A percentile compares a stretch with the other conserved stretches of the same genome.
Conservation (phyloP, 2,113 vertebrate species). For the Phalacrocorax aristotelis region DNA sequence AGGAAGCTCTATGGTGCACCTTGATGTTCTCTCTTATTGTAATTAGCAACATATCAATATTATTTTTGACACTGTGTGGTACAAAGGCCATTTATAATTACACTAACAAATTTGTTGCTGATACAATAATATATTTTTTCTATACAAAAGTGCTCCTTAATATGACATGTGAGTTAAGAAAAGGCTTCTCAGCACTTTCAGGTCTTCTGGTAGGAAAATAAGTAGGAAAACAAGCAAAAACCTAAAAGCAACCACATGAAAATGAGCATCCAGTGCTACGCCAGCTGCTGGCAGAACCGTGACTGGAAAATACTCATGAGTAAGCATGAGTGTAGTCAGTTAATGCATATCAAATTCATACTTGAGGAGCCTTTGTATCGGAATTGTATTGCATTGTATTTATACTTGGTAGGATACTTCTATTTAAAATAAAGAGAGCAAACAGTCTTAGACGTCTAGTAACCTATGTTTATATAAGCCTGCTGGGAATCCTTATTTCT, state of each 20-base stretch:
- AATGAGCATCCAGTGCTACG: slow-evolving; percentile 5
- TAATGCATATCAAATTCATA: not conserved
- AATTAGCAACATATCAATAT: slow-evolving; percentile 66
- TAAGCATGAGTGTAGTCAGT: not conserved
- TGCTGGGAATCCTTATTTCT: slow-evolving; percentile 58
- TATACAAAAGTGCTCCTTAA: slow-evolving; percentile 64
- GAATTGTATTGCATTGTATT: slow-evolving; percentile 51
- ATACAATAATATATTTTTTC: slow-evolving; percentile 43
- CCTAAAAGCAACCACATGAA: not conserved
- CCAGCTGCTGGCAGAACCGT: not conserved
- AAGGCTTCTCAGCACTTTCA: slow-evolving; percentile 39
- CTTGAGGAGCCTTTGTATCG: slow-evolving; percentile 55
- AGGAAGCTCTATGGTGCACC: slow-evolving; percentile 41
- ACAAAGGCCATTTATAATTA: slow-evolving; percentile 51
- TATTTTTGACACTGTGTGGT: slow-evolving; percentile 64
- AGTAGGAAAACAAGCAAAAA: slow-evolving; percentile 29
- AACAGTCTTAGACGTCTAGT: slow-evolving; percentile 32
- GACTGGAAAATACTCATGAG: not conserved
- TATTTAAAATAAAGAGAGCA: not conserved
- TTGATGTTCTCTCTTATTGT: slow-evolving; percentile 64
- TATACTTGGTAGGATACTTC: slow-evolving; percentile 24
- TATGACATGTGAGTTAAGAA: slow-evolving; percentile 3
- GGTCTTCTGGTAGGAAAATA: slow-evolving; percentile 28
- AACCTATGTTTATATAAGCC: slow-evolving; percentile 32
- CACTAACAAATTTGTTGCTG: slow-evolving; percentile 40